Conservation (phyloP, 2,113 vertebrate species). For the Hassar affinis region DNA sequence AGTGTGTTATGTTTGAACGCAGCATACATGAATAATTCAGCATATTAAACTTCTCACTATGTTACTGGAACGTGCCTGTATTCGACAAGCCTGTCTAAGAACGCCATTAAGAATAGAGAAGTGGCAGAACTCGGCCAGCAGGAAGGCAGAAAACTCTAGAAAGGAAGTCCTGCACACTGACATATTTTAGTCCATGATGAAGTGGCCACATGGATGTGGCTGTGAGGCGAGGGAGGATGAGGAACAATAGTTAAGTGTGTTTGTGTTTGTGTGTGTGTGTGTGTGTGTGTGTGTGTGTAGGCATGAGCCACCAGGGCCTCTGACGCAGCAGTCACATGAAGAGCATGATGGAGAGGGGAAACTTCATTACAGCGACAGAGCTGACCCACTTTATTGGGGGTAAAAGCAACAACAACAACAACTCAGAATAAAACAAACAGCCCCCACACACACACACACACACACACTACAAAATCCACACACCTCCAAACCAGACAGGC, state of each 20-base stretch:
- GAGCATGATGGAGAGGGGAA: slow-evolving; percentile 39
- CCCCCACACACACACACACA: slow-evolving; percentile 18
- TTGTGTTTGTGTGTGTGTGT: background rate
- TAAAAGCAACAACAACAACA: background rate
- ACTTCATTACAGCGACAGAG: slow-evolving; percentile 57
- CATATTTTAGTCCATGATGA: background rate
- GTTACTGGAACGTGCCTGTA: background rate
- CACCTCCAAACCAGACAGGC: slow-evolving; percentile 48
- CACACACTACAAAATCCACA: slow-evolving; percentile 10
- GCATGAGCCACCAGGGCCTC: background rate
- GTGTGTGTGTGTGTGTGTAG: background rate
- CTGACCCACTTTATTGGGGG: slow-evolving; percentile 68
- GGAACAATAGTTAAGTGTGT: slow-evolving; percentile 13
- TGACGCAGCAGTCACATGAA: slow-evolving; percentile 26
- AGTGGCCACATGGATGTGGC: slow-evolving; percentile 3
- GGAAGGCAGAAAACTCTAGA: background rate
- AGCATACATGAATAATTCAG: no score
- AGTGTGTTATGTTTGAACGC: background rate
- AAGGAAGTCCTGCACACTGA: background rate
- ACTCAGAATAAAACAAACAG: background rate
- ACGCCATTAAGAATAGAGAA: background rate
- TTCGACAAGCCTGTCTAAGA: background rate
- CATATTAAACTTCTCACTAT: no score
- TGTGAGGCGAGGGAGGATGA: slow-evolving; percentile 11
- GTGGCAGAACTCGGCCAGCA: background rate